Conservation (phyloP, 2,113 vertebrate genomes). For the Mustela lutreola region DNA sequence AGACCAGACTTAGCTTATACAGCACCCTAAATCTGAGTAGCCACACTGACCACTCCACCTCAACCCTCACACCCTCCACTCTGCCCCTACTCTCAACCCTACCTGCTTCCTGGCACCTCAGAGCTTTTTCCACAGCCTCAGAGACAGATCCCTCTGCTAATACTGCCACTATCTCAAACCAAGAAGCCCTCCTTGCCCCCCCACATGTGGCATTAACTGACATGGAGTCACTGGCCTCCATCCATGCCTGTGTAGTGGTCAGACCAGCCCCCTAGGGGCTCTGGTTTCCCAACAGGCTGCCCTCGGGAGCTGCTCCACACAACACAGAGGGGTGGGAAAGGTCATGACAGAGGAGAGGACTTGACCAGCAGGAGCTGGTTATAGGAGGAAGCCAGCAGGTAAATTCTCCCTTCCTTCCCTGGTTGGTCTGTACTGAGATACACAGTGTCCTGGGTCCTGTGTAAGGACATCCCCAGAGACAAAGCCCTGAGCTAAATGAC, state of each 20-base stretch:
- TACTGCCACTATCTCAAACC: neutral
- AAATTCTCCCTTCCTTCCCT: neutral
- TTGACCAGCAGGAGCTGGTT: neutral
- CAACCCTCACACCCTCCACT: neutral
- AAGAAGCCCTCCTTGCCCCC: neutral
- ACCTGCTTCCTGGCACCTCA: neutral
- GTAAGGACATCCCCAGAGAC: neutral
- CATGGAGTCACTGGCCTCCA: neutral
- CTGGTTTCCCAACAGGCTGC: neutral
- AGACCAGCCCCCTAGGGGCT: neutral
- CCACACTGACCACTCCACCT: neutral
- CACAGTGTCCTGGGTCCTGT: neutral
- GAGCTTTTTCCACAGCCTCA: too few species aligned
- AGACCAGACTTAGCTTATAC: neutral
- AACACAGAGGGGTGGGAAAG: neutral
- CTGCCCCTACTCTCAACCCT: too few species aligned
- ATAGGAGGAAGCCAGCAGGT: neutral
- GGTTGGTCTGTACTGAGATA: neutral
- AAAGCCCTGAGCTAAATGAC: neutral
- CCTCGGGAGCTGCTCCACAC: neutral
- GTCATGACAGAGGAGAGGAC: neutral
- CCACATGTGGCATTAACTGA: neutral
- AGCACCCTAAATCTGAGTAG: neutral
- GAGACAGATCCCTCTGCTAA: neutral
- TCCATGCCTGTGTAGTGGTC: neutral